Conservation (phyloP, 2,113 vertebrate species). For the Okapia johnstoni region DNA sequence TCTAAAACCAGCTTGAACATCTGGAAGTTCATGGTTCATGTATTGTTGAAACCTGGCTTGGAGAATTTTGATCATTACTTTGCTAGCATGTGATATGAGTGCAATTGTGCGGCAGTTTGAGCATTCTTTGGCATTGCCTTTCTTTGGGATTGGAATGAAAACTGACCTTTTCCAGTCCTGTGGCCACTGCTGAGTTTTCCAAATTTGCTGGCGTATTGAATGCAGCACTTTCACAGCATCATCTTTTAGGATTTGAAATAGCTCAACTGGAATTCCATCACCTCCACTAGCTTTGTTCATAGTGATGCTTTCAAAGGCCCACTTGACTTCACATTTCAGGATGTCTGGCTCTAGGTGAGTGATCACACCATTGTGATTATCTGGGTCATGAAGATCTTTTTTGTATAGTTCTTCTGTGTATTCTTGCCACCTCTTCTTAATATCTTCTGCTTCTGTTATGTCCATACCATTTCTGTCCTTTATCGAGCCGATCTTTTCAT, state of each 20-base stretch:
- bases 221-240: background rate
- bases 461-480: background rate
- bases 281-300: too few relatives aligned
- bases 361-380: background rate
- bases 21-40: accelerated
- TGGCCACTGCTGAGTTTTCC: background rate
- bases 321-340: too few relatives aligned
- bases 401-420: background rate
- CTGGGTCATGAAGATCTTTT: background rate
- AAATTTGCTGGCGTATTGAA: background rate
- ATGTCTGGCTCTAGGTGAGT: too few relatives aligned
- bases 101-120: background rate
- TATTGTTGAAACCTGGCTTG: background rate
- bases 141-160: background rate
- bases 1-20: background rate
- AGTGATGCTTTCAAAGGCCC: too few relatives aligned
- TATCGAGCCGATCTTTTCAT: background rate
- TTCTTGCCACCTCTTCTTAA: background rate
- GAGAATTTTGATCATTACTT: background rate
- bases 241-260: background rate
- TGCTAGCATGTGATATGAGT: background rate
- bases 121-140: background rate
- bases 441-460: background rate
- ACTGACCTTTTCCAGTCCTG: background rate
- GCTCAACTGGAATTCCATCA: background rate